Evolutionary conservation across 1,140 invertebrate genomes (phyloP).

Genomic region (Papilio glaucus): DNA sequence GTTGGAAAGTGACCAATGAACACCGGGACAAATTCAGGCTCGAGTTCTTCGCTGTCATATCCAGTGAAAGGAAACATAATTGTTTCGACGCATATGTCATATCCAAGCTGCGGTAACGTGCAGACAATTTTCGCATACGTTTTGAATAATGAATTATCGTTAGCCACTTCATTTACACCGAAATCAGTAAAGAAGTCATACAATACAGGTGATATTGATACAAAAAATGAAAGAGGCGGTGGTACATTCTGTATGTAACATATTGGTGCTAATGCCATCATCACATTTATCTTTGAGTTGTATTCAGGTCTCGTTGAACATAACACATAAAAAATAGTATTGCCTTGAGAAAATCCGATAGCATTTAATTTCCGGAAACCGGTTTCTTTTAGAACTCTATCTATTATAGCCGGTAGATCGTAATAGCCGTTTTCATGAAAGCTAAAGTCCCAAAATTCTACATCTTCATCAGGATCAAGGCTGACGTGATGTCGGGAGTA

Average conservation of each 20-base stretch:
- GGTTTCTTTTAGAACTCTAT: conserved; percentile 85
- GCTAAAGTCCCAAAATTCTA: conserved; percentile 45
- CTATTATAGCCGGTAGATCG: conserved; percentile 46
- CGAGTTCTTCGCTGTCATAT: conserved; percentile 26
- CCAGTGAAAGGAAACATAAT: conserved; percentile 22
- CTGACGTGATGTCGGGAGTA: conserved; percentile 43
- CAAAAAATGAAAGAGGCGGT: conserved; percentile 7
- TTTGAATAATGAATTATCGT: conserved; percentile 28
- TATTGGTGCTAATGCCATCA: conserved; percentile 43
- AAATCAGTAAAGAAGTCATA: not conserved
- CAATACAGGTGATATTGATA: conserved; percentile 19
- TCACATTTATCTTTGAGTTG: conserved; percentile 49
- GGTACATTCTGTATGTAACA: conserved; percentile 38
- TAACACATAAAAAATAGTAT: conserved; percentile 75
- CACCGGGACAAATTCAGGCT: conserved; percentile 23
- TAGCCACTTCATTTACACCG: not conserved
- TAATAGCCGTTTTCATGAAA: conserved; percentile 47
- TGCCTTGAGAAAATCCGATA: conserved; percentile 69
- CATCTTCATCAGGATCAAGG: conserved; percentile 43
- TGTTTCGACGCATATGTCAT: not conserved
- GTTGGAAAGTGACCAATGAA: conserved; percentile 12
- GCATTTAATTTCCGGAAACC: conserved; percentile 84
- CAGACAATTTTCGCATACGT: not conserved
- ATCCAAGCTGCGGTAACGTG: conserved; percentile 16
- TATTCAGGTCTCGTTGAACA: conserved; percentile 57